A percentile compares a stretch with the other conserved stretches of the same genome.
These are phyloP conservation scores for Microcaecilia unicolor DNA, from an alignment of 2,797 vertebrate species.

Conservation along the genomic window DNA sequence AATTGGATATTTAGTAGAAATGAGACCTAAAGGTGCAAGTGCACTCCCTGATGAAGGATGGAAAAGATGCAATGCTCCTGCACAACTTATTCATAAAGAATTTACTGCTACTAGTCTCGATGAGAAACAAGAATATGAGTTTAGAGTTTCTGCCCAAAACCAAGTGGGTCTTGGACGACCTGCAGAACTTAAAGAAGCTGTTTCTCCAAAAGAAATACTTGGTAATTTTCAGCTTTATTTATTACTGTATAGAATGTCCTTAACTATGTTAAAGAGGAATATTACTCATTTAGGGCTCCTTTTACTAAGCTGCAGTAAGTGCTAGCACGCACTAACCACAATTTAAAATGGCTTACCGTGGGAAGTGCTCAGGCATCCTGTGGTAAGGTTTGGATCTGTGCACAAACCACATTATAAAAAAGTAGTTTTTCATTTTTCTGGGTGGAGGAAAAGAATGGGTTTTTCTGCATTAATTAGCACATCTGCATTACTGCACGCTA, in stretches of 20 bases:
- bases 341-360: too few relatives aligned
- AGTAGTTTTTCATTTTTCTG: too few relatives aligned
- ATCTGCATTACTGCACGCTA: too few relatives aligned
- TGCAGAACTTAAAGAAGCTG: conserved; percentile 77
- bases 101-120: conserved; percentile 83
- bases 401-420: too few relatives aligned
- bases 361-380: too few relatives aligned
- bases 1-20: conserved; percentile 92
- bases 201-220: conserved; percentile 87
- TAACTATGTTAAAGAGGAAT: too few relatives aligned
- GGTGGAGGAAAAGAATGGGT: too few relatives aligned
- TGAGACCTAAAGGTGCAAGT: conserved; percentile 64
- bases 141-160: conserved; percentile 94
- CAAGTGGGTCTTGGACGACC: conserved; percentile 91
- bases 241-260: not conserved
- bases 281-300: too few relatives aligned
- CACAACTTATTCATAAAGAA: conserved; percentile 81
- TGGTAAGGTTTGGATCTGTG: too few relatives aligned
- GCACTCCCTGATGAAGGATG: conserved; percentile 84
- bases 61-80: conserved; percentile 92
- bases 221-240: conserved; percentile 53
- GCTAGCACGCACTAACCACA: too few relatives aligned
- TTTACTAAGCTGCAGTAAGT: too few relatives aligned
- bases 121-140: conserved; percentile 82
- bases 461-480: too few relatives aligned